phyloP scores from a whole-genome alignment of 2,113 vertebrate species.

The Thalassoma bifasciatum region DNA sequence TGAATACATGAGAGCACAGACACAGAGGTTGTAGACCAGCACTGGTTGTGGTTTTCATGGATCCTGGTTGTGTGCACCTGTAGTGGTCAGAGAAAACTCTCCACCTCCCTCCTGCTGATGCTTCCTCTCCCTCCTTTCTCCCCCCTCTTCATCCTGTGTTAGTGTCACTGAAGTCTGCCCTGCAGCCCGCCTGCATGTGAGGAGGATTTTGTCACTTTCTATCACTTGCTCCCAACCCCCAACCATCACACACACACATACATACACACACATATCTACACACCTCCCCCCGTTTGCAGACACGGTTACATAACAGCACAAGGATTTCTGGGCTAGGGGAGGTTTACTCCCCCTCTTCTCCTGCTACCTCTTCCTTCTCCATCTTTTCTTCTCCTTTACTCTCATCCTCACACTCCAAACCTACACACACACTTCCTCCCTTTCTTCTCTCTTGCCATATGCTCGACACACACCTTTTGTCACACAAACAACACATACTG shows the following conservation, averaged over 20 bases:
- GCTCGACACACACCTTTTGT: slow-evolving; percentile 50
- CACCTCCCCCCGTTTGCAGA: slow-evolving; percentile 56
- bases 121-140: slow-evolving; percentile 25
- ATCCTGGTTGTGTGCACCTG: slow-evolving; percentile 13
- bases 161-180: slow-evolving; percentile 68
- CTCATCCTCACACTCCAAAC: slow-evolving; percentile 4
- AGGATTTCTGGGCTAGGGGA: slow-evolving; percentile 65
- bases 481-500: slow-evolving; percentile 40
- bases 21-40: slow-evolving; percentile 16
- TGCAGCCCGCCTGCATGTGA: slow-evolving; percentile 59
- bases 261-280: slow-evolving; percentile 27
- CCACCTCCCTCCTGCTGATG: slow-evolving; percentile 37
- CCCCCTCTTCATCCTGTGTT: slow-evolving; percentile 46
- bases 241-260: slow-evolving; percentile 9
- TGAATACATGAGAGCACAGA: not conserved
- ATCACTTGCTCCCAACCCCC: slow-evolving; percentile 61
- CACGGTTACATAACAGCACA: slow-evolving; percentile 72
- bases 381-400: slow-evolving; percentile 10
- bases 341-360: slow-evolving; percentile 52
- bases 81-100: slow-evolving; percentile 31
- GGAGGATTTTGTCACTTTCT: slow-evolving; percentile 73
- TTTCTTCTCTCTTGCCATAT: slow-evolving; percentile 37
- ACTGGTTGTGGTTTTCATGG: not conserved
- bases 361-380: slow-evolving; percentile 26
- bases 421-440: not conserved